phyloP scores from a whole-genome alignment of 30 jellyfish, hydroid and myxozoan genomes.

The Rhopilema esculentum region DNA sequence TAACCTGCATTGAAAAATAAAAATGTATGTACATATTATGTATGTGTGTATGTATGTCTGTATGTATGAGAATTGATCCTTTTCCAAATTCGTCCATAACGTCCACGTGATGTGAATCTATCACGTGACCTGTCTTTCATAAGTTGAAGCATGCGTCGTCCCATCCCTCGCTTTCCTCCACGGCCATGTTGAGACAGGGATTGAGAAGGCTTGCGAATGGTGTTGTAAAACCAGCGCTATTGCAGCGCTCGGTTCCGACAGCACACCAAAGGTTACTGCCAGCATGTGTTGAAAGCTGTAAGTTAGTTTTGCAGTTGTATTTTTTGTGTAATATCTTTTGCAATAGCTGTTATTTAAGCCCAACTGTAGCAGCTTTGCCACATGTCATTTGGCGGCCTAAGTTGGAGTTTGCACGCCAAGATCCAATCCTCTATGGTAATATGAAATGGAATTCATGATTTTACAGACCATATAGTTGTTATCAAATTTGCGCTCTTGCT shows the following conservation, averaged over 20 bases:
- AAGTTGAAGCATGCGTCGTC: conserved; percentile 64
- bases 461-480: no score
- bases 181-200: conserved; percentile 98
- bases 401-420: neutral
- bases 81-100: conserved; percentile 68
- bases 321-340: neutral
- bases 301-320: conserved; percentile 22
- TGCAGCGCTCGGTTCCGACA: conserved; percentile 81
- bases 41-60: neutral
- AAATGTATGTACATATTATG: neutral
- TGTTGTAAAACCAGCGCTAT: conserved; percentile 88
- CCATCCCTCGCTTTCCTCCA: conserved; percentile 64
- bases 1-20: neutral
- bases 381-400: conserved; percentile 18
- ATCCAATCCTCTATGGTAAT: neutral
- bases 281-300: conserved; percentile 84
- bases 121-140: conserved; percentile 15
- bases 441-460: neutral
- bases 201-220: conserved; percentile 87
- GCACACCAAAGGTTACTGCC: conserved; percentile 87
- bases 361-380: conserved; percentile 56
- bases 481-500: no score
- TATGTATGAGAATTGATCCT: neutral
- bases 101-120: conserved; percentile 62
- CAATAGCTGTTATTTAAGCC: neutral